A percentile compares a stretch with the other conserved stretches of the same genome.
These are phyloP conservation scores for Channa maculata DNA, from an alignment of 2,113 vertebrate genomes.

Conservation along the genomic window DNA sequence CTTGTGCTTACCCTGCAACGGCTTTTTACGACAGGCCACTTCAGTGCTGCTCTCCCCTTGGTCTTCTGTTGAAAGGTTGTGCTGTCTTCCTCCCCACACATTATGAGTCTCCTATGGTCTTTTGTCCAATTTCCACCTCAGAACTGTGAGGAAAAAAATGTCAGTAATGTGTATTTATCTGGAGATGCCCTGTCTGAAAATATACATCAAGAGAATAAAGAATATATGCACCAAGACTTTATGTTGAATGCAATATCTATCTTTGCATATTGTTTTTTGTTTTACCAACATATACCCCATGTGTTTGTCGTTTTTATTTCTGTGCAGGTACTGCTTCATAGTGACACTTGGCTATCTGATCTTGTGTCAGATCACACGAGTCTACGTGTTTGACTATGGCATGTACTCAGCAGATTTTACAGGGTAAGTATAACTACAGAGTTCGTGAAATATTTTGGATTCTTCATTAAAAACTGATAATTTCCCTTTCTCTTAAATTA, in stretches of 20 bases:
- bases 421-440: constrained; percentile 86
- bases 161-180: too few species aligned
- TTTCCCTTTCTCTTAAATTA: not conserved
- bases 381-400: constrained; percentile 98
- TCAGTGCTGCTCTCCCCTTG: constrained; percentile 33
- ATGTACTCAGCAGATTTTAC: constrained; percentile 99
- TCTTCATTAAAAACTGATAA: not conserved
- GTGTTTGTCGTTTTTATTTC: constrained; percentile 53
- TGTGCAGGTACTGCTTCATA: constrained; percentile 94
- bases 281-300: too few species aligned
- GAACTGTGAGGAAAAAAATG: too few species aligned
- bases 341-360: constrained; percentile 97
- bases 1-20: constrained; percentile 51
- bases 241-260: too few species aligned
- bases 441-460: too few species aligned
- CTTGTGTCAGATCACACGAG: constrained; percentile 95
- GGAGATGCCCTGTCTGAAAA: not conserved
- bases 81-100: constrained; percentile 42
- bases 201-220: not conserved
- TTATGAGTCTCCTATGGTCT: constrained; percentile 43
- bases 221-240: not conserved
- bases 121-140: constrained; percentile 17
- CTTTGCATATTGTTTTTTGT: too few species aligned
- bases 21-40: constrained; percentile 40
- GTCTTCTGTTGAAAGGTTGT: constrained; percentile 31